Evolutionary conservation across 2,797 vertebrate genomes (phyloP).

Genomic region (Lepilemur septentrionalis): DNA sequence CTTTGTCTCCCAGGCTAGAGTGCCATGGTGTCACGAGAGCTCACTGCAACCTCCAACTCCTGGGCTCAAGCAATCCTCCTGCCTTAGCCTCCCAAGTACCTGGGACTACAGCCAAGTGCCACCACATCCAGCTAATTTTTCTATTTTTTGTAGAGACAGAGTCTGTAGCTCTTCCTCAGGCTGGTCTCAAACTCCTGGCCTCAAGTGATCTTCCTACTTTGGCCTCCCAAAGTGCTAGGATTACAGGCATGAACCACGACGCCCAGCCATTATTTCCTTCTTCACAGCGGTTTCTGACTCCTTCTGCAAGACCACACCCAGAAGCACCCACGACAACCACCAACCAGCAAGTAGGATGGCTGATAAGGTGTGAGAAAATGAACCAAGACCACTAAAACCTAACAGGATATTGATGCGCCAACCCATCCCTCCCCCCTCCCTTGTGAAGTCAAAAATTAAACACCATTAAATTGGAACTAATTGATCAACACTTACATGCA

Average conservation of each 20-base stretch:
- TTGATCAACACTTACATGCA: too few species aligned
- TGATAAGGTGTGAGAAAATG: not conserved
- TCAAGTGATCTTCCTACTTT: not conserved
- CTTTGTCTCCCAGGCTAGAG: not conserved
- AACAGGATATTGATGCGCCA: not conserved
- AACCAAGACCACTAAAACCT: not conserved
- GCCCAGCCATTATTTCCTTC: conserved; percentile 10
- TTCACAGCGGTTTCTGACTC: conserved; percentile 27
- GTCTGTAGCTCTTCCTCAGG: not conserved
- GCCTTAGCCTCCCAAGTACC: not conserved
- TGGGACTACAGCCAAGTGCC: not conserved
- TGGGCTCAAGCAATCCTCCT: not conserved
- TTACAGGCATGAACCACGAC: not conserved
- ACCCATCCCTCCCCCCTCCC: not conserved
- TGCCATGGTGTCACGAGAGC: not conserved
- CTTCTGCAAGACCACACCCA: conserved; percentile 13
- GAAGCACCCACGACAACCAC: not conserved
- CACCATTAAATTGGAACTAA: not conserved
- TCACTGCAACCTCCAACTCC: not conserved
- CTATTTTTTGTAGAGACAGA: not conserved
- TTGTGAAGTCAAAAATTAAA: not conserved
- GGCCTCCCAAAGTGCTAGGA: not conserved
- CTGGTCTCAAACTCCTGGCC: not conserved
- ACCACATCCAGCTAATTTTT: not conserved
- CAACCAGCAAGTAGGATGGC: not conserved